Evolutionary conservation across 2,888 invertebrate species (phyloP), one percentile per base, ranked within the genome.

Genomic region (Galerucella pusilla): DNA sequence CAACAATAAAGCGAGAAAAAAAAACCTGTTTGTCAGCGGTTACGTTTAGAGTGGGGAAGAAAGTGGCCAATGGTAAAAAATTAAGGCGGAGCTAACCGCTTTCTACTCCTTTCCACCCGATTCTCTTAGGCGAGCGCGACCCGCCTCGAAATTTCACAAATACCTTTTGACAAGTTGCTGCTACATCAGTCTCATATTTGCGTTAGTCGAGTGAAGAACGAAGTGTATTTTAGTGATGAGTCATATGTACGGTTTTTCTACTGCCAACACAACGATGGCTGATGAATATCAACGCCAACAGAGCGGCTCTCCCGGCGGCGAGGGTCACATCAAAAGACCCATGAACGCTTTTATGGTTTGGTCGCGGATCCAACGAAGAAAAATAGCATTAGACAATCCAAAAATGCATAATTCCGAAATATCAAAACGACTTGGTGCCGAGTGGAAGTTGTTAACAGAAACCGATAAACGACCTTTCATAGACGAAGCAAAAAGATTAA

Each of bases 311-410:
- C 73, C 75, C 10, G 70, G 20, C 45, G 64, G 54, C 57, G 94
- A 94, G 82, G 93, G 92, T 11, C 96, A 97, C 88, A 97, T 98
- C 85, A 98, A 98, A 88, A 90, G 98, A 25, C 98, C 98, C 2
- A 98, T 98, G 98, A 98, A 98, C 89, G 97, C 98, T 0, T 98
- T 98, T 89, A 98, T 98, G 97, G 97, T 96, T 46, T 97, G 97
- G 97, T 97, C 97, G 6, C 89, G 97, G 60, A 93, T 96, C 59
- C 97, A 97, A 87, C 90, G 97, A 16, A 91, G 96, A 71, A 96
- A 97, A 88, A 97, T 98, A 84, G 96, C 97, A 1, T 92, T 95
- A 88, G 97, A 97, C 83, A 97, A 97, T 86, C 97, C 97, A 82
- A 97, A 94, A 87, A 95, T 95, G 95, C 95, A 95, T 87, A 95